These are phyloP conservation scores for Saturnia pavonia DNA, from an alignment of 2,888 invertebrate species.

Conservation along the genomic window DNA sequence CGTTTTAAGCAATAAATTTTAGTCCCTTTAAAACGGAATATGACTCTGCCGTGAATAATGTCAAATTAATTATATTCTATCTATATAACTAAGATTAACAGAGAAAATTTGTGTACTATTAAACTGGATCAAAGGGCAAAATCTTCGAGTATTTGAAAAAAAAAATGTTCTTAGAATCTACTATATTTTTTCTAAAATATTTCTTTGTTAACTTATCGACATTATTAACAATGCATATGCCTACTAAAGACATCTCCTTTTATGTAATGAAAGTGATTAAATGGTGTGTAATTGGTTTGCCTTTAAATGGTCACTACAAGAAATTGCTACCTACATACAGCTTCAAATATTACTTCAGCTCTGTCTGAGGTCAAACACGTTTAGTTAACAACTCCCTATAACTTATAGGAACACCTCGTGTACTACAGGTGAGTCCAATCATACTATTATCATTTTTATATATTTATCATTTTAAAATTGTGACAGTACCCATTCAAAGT, in stretches of 20 bases:
- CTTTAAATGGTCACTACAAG: neutral
- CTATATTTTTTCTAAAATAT: neutral
- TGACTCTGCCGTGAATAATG: neutral
- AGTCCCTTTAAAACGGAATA: neutral
- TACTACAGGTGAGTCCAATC: neutral
- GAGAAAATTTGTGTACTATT: neutral
- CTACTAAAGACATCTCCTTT: neutral
- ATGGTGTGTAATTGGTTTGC: neutral
- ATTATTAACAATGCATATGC: neutral
- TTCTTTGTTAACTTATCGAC: neutral
- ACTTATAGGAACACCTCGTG: neutral
- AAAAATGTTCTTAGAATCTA: neutral
- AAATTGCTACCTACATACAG: neutral
- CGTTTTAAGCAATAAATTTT: slow-evolving; percentile 15
- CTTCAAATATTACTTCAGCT: neutral
- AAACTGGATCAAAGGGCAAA: neutral
- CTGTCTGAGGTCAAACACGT: neutral
- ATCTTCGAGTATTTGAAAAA: no score
- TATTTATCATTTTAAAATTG: no score
- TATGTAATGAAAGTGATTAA: neutral
- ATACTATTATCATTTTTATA: neutral
- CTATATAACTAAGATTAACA: neutral
- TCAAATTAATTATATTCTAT: neutral
- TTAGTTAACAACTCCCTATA: neutral
- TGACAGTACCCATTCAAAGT: neutral